Base-by-base conservation (phyloP, 2,888 invertebrate species). In the Ophonus ardosiacus region DNA sequence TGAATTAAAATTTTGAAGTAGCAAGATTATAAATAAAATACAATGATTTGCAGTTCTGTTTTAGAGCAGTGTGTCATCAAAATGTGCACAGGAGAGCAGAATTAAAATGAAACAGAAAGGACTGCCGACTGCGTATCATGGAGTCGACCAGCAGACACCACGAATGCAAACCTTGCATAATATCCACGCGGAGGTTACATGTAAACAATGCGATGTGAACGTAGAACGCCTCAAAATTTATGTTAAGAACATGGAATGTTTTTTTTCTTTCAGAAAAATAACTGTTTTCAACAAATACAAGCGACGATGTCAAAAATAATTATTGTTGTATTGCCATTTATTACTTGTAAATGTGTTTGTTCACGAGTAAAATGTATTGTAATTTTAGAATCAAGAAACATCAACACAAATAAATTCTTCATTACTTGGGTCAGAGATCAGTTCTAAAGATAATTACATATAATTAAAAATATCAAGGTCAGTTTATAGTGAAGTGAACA, bases 31-130 rank as follows among this genome's bases (percentile, higher is more conserved):
- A 59, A 79, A 40, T 61, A 61, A 57, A 31, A 31, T 15, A 18
- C 17, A 7, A 61, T 59, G 31, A 78, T 78, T 40, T 59, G 61
- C 57, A 79, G 15, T 59, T 31, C 61, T 61, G 10, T 15, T 61
- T 15, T 59, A 31, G 78, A 57, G 79, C 79, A 79, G 61, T 79
- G 61, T 79, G 79, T 79, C 79, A 79, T 79, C 31, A n/a, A 79
- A 79, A 38, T 59, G 10, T 79, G 79, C 79, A 57, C 13, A 10
- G 61, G 18, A 56, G 13, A 31, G 61, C 79, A 59, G 56, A 78
- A 79, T 59, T 38, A 61, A 57, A 74, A 17, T 43, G 40, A 31
- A 40, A 68, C 68, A 24, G 59, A 17, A 21, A 68, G 40, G 15
- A 13, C 68, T 38, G 31, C 38, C 15, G 15, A 13, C 68, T 38